These are phyloP conservation scores for human (Homo sapiens) DNA, from an alignment of 2,113 vertebrate species.

Conservation along the genomic window DNA sequence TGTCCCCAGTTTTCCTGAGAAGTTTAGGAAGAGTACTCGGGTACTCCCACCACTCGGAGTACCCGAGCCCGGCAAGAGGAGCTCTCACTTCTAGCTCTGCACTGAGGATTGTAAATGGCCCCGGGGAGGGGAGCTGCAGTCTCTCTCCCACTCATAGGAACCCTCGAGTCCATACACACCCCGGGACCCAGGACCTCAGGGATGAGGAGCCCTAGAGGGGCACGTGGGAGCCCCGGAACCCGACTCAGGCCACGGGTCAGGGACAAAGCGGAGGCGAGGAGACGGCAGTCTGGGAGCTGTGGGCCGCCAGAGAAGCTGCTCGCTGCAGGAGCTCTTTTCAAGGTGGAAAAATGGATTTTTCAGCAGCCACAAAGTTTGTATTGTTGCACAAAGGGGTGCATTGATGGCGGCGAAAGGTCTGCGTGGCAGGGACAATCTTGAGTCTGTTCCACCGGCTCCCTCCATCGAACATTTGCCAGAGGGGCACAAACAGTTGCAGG, in stretches of 20 bases:
- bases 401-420: slow-evolving; percentile 82
- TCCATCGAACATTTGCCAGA: slow-evolving; percentile 54
- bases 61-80: accelerated
- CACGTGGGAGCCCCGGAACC: neutral
- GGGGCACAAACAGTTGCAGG: slow-evolving; percentile 63
- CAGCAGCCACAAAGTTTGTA: slow-evolving; percentile 88
- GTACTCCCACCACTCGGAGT: no score
- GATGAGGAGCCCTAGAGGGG: neutral
- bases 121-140: accelerated
- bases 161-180: neutral
- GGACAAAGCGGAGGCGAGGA: neutral
- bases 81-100: neutral
- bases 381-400: slow-evolving; percentile 86
- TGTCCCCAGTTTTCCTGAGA: neutral
- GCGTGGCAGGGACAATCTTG: slow-evolving; percentile 84
- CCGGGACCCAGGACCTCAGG: neutral
- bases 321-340: slow-evolving; percentile 80
- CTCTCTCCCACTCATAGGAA: no score
- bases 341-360: slow-evolving; percentile 86
- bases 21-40: no score
- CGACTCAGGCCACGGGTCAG: neutral
- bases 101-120: neutral
- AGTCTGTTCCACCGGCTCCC: slow-evolving; percentile 78
- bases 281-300: neutral
- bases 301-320: slow-evolving; percentile 1